Evolutionary conservation across 2,113 vertebrate species (phyloP), one percentile per base, ranked within the genome.

Genomic region (Seriola quinqueradiata): DNA sequence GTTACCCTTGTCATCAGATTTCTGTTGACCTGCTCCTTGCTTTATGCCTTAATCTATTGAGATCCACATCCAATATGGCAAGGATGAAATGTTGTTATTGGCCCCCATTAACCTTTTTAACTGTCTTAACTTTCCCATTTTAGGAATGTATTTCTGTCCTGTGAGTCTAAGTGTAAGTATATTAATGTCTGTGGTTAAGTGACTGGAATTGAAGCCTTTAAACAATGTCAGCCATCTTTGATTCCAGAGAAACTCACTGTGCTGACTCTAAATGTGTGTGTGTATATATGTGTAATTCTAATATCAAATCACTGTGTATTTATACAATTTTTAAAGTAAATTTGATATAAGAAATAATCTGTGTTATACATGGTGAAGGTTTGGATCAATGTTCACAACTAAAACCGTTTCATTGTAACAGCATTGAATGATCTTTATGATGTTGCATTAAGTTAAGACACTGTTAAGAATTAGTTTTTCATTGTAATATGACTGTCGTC

Each of bases 191-290:
- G 34, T 70, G 60, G 9, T 77, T 44, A 11, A 61, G 69, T 54
- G 66, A 72, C 72, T 32, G 14, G 13, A 79, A 75, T 75, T 79
- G 54, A 79, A 83, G 82, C 32, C 83, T 81, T 87, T 73, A 38
- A 80, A 72, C 48, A 6, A 44, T 28, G n/a, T 75, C 59, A 79
- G 52, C 32, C n/a, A 16, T 54, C 8, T 67, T 25, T n/a, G 21
- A 19, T 36, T 81, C 23, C 11, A 59, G 23, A 66, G 48, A 25
- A 74, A 52, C 21, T 61, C 21, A 32, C 21, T 54, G 14, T 76
- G 48, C 58, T 48, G 17, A 75, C 57, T 58, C 25, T 25, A 74
- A 25, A 54, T 71, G 44, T 73, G 48, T 72, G 16, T 63, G 3
- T 52, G 0, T 50, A 3, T 34, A n/a, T 57, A 42, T 73, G 25